phyloP scores from a whole-genome alignment of 2,888 invertebrate species.

The Eulithis testata region DNA sequence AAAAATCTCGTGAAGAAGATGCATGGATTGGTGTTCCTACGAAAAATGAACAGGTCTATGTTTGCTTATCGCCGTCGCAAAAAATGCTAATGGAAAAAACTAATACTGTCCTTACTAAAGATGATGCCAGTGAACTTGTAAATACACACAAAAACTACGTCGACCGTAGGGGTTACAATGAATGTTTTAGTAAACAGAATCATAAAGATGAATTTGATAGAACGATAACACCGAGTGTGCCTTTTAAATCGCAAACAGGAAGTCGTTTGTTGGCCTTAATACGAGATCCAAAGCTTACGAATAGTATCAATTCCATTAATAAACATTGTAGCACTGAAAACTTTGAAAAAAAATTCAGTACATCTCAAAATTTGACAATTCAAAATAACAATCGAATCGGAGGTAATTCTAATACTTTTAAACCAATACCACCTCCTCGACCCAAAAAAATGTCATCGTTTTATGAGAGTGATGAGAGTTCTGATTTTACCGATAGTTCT shows the following conservation, averaged over 20 bases:
- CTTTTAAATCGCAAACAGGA: slow-evolving; percentile 82
- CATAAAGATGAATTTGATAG: slow-evolving; percentile 41
- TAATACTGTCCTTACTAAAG: slow-evolving; percentile 73
- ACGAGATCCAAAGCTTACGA: slow-evolving; percentile 77
- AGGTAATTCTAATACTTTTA: slow-evolving; percentile 54
- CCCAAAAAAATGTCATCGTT: slow-evolving; percentile 68
- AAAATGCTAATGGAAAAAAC: slow-evolving; percentile 84
- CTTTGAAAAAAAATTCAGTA: slow-evolving; percentile 46
- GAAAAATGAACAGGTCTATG: slow-evolving; percentile 83
- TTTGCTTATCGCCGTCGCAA: slow-evolving; percentile 90
- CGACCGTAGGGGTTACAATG: slow-evolving; percentile 85
- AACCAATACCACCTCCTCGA: slow-evolving; percentile 73
- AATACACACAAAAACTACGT: slow-evolving; percentile 89
- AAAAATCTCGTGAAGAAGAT: slow-evolving; percentile 68
- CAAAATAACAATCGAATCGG: slow-evolving; percentile 30
- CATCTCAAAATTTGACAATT: slow-evolving; percentile 44
- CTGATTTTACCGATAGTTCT: slow-evolving; percentile 71
- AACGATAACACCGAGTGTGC: slow-evolving; percentile 53
- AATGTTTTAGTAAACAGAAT: slow-evolving; percentile 54
- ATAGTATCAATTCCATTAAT: slow-evolving; percentile 58
- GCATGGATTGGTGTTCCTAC: slow-evolving; percentile 87
- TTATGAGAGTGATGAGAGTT: slow-evolving; percentile 78
- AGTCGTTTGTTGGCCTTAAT: slow-evolving; percentile 87
- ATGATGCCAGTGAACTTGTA: slow-evolving; percentile 86
- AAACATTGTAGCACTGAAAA: slow-evolving; percentile 54